Percentiles rank a stretch among this genome's conserved stretches.
phyloP scores from a whole-genome alignment of 2,888 invertebrate genomes.

The Protophormia terraenovae region DNA sequence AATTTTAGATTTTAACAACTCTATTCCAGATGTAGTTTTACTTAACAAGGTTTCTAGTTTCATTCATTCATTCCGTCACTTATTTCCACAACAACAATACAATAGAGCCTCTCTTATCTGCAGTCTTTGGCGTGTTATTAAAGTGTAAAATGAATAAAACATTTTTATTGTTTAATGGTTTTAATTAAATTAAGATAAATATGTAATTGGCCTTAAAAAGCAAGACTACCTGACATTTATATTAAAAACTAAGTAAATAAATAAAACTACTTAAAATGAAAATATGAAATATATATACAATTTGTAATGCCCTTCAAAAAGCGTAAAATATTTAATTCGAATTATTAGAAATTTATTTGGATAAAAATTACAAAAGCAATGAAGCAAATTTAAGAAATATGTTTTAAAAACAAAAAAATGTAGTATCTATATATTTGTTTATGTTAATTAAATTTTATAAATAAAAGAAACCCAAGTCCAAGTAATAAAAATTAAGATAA shows the following conservation, averaged over 20 bases:
- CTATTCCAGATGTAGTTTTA: not conserved
- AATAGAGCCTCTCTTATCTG: slow-evolving; percentile 6
- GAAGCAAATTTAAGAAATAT: no score
- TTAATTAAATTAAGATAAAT: slow-evolving; percentile 52
- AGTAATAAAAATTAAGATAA: no score
- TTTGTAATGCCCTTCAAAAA: not conserved
- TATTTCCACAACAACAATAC: not conserved
- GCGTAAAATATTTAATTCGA: not conserved
- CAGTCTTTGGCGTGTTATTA: not conserved
- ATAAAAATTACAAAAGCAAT: no score
- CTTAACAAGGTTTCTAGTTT: slow-evolving; percentile 8
- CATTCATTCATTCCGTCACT: no score
- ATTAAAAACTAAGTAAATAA: not conserved
- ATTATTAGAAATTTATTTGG: not conserved
- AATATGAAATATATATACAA: not conserved
- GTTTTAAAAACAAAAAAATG: no score
- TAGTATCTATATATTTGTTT: no score
- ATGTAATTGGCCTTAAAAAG: slow-evolving; percentile 5
- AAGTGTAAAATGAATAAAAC: slow-evolving; percentile 14
- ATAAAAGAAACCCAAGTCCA: no score
- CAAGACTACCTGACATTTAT: not conserved
- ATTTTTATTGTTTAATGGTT: slow-evolving; percentile 43
- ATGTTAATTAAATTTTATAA: no score
- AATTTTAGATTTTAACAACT: slow-evolving; percentile 21
- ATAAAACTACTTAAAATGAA: not conserved